Percentiles rank a stretch among this genome's conserved stretches.
phyloP scores from a whole-genome alignment of 2,888 invertebrate genomes.

The Anthophora plumipes region DNA sequence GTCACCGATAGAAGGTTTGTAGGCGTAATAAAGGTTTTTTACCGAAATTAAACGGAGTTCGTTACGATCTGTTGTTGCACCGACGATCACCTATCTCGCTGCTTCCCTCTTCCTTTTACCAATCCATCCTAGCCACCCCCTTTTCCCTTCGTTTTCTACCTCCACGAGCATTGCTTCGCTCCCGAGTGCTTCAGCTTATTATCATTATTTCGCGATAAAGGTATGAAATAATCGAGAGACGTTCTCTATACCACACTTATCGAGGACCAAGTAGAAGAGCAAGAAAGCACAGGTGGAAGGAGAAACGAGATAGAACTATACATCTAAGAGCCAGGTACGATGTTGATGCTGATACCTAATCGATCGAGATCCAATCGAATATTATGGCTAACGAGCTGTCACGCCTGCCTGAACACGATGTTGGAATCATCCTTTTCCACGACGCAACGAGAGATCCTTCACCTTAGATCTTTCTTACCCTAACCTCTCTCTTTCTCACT shows the following conservation, averaged over 20 bases:
- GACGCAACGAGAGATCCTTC: slow-evolving; percentile 62
- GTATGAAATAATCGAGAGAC: slow-evolving; percentile 74
- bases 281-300: not conserved
- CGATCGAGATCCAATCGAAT: slow-evolving; percentile 80
- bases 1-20: slow-evolving; percentile 60
- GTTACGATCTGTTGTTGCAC: slow-evolving; percentile 65
- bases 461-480: slow-evolving; percentile 31
- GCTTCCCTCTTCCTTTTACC: slow-evolving; percentile 21
- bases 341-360: slow-evolving; percentile 73
- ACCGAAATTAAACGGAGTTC: slow-evolving; percentile 70
- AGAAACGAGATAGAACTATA: slow-evolving; percentile 31
- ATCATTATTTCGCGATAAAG: slow-evolving; percentile 79
- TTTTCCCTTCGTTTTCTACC: slow-evolving; percentile 21
- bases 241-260: slow-evolving; percentile 69
- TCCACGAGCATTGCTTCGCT: slow-evolving; percentile 39
- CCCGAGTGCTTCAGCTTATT: slow-evolving; percentile 69
- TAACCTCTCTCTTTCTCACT: slow-evolving; percentile 37
- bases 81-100: slow-evolving; percentile 53
- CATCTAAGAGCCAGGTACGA: slow-evolving; percentile 67
- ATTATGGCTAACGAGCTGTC: slow-evolving; percentile 79
- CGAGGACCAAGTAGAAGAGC: slow-evolving; percentile 30
- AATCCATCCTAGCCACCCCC: slow-evolving; percentile 5
- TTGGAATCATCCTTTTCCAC: slow-evolving; percentile 60
- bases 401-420: slow-evolving; percentile 77
- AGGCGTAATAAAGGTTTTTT: slow-evolving; percentile 67